phyloP scores from a whole-genome alignment of 2,113 vertebrate species.

The Myiagra hebetior region DNA sequence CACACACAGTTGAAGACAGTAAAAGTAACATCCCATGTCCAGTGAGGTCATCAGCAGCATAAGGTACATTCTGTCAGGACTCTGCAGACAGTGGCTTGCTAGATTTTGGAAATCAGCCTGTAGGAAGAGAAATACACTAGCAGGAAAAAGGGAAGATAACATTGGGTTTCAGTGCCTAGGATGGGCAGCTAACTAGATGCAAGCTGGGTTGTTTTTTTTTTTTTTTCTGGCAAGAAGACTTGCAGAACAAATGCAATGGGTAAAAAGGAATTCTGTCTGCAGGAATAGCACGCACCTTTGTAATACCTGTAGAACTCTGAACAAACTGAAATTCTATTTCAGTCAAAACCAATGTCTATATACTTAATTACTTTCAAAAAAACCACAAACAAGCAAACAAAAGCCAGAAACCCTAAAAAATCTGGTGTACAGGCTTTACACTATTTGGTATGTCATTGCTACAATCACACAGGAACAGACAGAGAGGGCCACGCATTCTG shows the following conservation, averaged over 20 bases:
- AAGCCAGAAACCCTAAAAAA: background rate
- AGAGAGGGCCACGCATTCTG: background rate
- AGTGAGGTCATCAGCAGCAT: background rate
- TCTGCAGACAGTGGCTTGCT: background rate
- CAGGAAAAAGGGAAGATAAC: background rate
- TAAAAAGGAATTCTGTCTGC: background rate
- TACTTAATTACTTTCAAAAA: background rate
- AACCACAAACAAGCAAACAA: fast-evolving
- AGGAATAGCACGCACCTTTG: background rate
- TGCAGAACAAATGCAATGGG: background rate
- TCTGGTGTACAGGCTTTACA: background rate
- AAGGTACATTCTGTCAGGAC: constrained; percentile 9
- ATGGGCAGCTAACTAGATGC: background rate
- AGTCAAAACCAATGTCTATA: background rate
- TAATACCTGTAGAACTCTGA: background rate
- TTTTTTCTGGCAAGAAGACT: background rate
- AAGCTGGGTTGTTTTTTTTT: background rate
- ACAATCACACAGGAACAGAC: background rate
- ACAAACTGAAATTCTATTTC: background rate
- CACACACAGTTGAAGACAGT: background rate
- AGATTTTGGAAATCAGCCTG: constrained; percentile 2
- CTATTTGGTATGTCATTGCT: background rate
- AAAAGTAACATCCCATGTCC: constrained; percentile 3
- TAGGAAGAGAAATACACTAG: background rate
- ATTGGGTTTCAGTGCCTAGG: background rate